Evolutionary conservation across 1,140 invertebrate species (phyloP), one percentile per base, ranked within the genome.

Genomic region (Macrostomum lignano): DNA sequence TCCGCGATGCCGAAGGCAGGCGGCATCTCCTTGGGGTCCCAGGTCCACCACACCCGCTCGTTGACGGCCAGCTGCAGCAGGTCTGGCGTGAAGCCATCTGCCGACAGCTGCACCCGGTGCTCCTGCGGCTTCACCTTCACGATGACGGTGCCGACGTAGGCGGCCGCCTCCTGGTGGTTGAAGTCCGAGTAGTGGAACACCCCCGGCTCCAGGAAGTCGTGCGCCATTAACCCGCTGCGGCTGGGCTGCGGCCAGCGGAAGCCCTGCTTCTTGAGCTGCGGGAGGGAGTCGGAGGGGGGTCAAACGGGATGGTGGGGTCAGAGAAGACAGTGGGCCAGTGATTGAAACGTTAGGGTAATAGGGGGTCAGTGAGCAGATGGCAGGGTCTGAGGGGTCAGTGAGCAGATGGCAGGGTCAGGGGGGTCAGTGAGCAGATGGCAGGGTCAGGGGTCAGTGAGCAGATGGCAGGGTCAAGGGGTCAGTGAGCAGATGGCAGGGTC

Each of bases 131-230:
- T 48, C 7, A 51, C 49, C 40, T 54, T 55, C 10, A 58, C 55
- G 31, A 57, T 56, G 26, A 58, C 44, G 2, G 53, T 57, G 3
- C 55, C 54, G 6, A 57, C 47, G 32, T 56, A 57, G 21, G 52
- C 48, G 1, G 54, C 54, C 11, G 51, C 48, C 29, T 52, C 48
- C 28, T 55, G 40, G 31, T 46, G 46, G 38, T 53, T 52, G 33
- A 49, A 48, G 33, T 58, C 55, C 1, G 52, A 54, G 41, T 42
- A 58, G 38, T 52, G 55, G 38, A 49, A 58, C 5, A 56, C 51
- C 6, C 55, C 55, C 9, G 49, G 39, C 11, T 50, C 42, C 26
- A 40, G 42, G 38, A 58, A 58, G 28, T 45, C 38, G 26, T 54
- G 42, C 11, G 46, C 45, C 36, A 58, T 36, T 36, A 55, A 34